Evolutionary conservation across 2,797 vertebrate genomes (phyloP).

Genomic region (Chrysocyon brachyurus): DNA sequence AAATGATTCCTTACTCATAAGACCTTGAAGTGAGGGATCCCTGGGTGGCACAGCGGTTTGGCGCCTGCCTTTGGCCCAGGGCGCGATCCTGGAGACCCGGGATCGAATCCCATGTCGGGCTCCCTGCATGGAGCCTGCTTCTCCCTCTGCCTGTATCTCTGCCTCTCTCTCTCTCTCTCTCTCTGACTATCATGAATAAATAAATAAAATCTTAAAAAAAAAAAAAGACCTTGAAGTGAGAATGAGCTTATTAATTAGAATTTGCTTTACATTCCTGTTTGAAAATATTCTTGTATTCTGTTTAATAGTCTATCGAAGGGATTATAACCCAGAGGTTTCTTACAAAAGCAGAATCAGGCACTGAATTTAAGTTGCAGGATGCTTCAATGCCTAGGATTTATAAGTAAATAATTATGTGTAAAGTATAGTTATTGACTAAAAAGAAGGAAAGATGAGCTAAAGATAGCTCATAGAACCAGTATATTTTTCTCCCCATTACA

Average conservation of each 20-base stretch:
- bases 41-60: too few relatives aligned
- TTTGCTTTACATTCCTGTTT: constrained; percentile 39
- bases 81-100: too few relatives aligned
- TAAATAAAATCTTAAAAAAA: too few relatives aligned
- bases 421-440: constrained; percentile 29
- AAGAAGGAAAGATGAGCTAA: neutral
- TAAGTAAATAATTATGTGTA: neutral
- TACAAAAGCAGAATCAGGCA: constrained; percentile 39
- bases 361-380: neutral
- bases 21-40: neutral
- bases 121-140: too few relatives aligned
- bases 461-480: neutral
- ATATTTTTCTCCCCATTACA: neutral
- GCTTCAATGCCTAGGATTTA: neutral
- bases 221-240: neutral
- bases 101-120: too few relatives aligned
- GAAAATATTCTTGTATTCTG: neutral
- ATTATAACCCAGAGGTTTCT: constrained; percentile 18
- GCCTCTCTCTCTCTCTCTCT: too few relatives aligned
- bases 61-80: too few relatives aligned
- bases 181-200: too few relatives aligned
- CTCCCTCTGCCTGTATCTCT: too few relatives aligned
- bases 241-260: constrained; percentile 10
- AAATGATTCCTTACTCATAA: neutral
- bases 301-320: neutral